phyloP scores from a whole-genome alignment of 2,797 vertebrate genomes.

The Masticophis lateralis region DNA sequence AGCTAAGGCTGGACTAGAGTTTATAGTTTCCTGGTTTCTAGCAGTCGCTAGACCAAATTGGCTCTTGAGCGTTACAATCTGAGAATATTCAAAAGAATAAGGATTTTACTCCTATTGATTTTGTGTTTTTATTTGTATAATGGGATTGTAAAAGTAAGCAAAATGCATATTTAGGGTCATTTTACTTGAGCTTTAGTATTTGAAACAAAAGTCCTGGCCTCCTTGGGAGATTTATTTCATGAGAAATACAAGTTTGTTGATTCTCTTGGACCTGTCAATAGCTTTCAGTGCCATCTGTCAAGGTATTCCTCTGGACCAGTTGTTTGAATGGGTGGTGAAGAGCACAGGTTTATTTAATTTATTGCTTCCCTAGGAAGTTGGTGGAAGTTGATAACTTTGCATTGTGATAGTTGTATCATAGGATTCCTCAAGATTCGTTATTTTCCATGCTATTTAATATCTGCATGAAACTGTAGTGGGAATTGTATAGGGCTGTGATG shows the following conservation, averaged over 20 bases:
- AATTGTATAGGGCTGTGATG: neutral
- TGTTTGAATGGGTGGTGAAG: neutral
- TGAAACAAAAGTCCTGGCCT: neutral
- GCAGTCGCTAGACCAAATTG: neutral
- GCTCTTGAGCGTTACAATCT: neutral
- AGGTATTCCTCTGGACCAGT: neutral
- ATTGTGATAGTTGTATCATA: neutral
- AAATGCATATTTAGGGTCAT: neutral
- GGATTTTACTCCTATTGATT: neutral
- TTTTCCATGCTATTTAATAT: neutral
- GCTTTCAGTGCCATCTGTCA: neutral
- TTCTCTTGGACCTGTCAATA: neutral
- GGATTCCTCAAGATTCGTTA: neutral
- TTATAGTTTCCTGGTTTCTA: neutral
- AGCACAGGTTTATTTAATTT: neutral
- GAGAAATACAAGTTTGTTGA: neutral
- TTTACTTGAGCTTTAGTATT: neutral
- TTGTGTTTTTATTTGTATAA: neutral
- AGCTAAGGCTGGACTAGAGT: neutral
- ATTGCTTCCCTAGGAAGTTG: neutral
- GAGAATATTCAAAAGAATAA: neutral
- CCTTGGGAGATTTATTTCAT: neutral
- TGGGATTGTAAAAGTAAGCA: neutral
- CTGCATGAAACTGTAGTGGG: neutral
- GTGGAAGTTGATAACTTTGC: neutral